Conservation (phyloP, 2,113 vertebrate genomes). For the Nibea coibor region DNA sequence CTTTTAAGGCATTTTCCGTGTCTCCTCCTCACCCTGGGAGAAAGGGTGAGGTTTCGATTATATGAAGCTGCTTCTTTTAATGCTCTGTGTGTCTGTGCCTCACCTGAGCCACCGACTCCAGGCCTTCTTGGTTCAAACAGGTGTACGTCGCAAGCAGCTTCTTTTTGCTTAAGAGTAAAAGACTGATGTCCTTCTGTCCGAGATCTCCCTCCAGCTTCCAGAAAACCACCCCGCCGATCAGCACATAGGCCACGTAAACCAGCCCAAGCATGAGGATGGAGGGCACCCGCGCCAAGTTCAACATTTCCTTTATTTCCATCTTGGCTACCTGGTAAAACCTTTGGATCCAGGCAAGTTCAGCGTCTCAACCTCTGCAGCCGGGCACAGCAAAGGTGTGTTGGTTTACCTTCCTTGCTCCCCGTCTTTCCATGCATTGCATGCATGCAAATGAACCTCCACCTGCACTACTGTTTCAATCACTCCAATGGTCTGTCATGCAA, state of each 20-base stretch:
- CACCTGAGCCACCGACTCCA: slow-evolving; percentile 86
- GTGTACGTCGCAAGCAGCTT: slow-evolving; percentile 80
- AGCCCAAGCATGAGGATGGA: slow-evolving; percentile 81
- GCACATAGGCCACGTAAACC: slow-evolving; percentile 85
- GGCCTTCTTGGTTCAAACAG: slow-evolving; percentile 80
- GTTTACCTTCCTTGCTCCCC: slow-evolving; percentile 14
- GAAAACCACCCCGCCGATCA: slow-evolving; percentile 87
- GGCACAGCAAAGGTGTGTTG: not conserved
- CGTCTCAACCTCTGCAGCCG: not conserved
- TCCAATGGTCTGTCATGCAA: slow-evolving; percentile 77
- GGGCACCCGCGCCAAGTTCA: slow-evolving; percentile 55
- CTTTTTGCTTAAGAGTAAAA: slow-evolving; percentile 70
- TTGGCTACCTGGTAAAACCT: not conserved
- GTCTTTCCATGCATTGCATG: not conserved
- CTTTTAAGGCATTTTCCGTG: not conserved
- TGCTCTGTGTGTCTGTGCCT: slow-evolving; percentile 32
- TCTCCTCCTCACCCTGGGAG: not conserved
- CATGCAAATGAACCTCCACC: slow-evolving; percentile 79
- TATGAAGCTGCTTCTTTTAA: not conserved
- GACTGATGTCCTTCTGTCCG: slow-evolving; percentile 47
- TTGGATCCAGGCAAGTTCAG: not conserved
- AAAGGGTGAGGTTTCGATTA: not conserved
- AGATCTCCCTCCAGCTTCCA: slow-evolving; percentile 86
- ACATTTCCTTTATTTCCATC: slow-evolving; percentile 33
- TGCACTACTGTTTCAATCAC: slow-evolving; percentile 45